Evolutionary conservation across 2,113 vertebrate species (phyloP), one percentile per base, ranked within the genome.

Genomic region (Strix aluco): DNA sequence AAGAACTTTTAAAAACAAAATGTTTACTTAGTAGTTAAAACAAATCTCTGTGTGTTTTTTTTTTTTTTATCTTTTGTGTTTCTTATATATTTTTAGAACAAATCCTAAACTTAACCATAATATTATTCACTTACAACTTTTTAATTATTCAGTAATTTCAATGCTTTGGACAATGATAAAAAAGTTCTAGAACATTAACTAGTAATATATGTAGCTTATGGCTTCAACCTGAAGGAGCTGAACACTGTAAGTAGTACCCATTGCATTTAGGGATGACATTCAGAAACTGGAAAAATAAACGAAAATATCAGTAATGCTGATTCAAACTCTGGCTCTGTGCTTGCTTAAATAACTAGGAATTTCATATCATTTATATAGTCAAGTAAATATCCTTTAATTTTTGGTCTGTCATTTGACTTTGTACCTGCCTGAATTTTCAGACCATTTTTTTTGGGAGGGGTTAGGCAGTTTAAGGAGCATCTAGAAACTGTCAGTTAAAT

Each of bases 381-480:
- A 66, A 38, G 29, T 82, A 79, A 90, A 54, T 73, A 61, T 36
- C 36, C 66, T 87, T 55, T 82, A 15, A 42, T 80, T 88, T 85
- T 90, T 30, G 9, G 38, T 86, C 44, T 38, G 9, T 66, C 51
- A 30, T 89, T 88, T 58, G 57, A 40, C 27, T 80, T 58, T 38
- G 6, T 59, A 49, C 13, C 11, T 65, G 4, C 38, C 23, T 74
- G 27, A n/a, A 54, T 79, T 66, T 88, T 78, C 44, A 58, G 29
- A 25, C 15, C 16, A 3, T 16, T 58, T 80, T 34, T 30, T 13
- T 0, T 10, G 30, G 2, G 6, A 10, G 1, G 26, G 20, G 2
- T 32, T 40, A 46, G 17, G 9, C 1, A 4, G 6, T 27, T 71
- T 80, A 65, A 3, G 54, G 42, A 83, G 4, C 2, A 18, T 73